Percentiles rank a stretch among this genome's conserved stretches.
Evolutionary conservation across 2,888 invertebrate species (phyloP).

Genomic region (Coremacera marginata): DNA sequence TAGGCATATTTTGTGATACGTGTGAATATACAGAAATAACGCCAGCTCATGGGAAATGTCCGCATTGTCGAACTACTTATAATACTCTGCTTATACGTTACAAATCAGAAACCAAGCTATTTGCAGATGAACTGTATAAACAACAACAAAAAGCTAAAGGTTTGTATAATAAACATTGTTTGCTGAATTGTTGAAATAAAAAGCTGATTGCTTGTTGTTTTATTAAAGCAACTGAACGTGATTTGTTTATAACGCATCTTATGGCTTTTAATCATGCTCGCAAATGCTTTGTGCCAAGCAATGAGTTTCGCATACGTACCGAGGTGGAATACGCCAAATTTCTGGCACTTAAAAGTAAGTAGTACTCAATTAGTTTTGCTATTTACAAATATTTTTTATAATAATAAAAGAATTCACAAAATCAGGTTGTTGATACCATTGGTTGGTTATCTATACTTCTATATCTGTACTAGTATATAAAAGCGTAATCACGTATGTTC

Average conservation of each 20-base stretch:
- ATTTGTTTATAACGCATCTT: constrained; percentile 48
- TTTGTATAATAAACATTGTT: neutral
- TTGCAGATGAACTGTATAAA: constrained; percentile 43
- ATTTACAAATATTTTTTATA: neutral
- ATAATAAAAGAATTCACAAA: too few species aligned
- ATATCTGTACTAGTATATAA: too few species aligned
- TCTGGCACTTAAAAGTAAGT: constrained; percentile 52
- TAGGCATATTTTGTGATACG: constrained; percentile 46
- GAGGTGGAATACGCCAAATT: constrained; percentile 51
- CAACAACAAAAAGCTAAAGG: constrained; percentile 26
- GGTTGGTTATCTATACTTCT: too few species aligned
- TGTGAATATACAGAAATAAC: constrained; percentile 45
- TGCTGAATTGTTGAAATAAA: neutral
- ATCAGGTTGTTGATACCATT: too few species aligned
- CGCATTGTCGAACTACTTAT: constrained; percentile 45
- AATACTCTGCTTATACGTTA: constrained; percentile 44
- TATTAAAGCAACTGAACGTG: constrained; percentile 44
- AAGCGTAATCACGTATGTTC: too few species aligned
- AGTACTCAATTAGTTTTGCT: neutral
- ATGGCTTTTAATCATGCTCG: constrained; percentile 47
- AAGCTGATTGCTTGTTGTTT: neutral
- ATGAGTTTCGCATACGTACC: constrained; percentile 48
- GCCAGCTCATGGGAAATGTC: constrained; percentile 42
- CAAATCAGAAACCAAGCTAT: constrained; percentile 38
- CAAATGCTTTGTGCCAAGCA: constrained; percentile 46